phyloP scores from a whole-genome alignment of 2,888 invertebrate species.

The Rotaria magnacalcarata region DNA sequence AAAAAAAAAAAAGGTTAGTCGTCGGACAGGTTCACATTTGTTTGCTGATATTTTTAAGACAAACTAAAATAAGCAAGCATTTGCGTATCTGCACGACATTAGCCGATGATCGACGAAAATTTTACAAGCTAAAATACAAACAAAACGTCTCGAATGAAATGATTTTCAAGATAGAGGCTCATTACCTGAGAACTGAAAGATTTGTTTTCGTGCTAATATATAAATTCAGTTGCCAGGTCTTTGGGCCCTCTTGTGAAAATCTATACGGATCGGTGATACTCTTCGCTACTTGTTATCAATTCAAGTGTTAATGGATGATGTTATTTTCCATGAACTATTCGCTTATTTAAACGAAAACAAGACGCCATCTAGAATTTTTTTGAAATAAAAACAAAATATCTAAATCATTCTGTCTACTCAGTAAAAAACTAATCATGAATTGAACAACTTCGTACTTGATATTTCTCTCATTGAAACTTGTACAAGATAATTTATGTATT shows the following conservation, averaged over 20 bases:
- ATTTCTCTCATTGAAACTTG: no score
- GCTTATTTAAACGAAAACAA: no score
- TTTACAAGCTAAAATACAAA: not conserved
- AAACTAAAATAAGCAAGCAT: not conserved
- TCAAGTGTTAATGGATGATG: not conserved
- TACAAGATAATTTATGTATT: no score
- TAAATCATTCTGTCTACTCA: no score
- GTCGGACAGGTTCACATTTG: conserved; percentile 22
- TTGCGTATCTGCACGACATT: not conserved
- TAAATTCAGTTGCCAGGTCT: not conserved
- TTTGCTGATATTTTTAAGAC: not conserved
- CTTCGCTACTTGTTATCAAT: not conserved
- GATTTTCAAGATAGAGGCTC: conserved; percentile 15
- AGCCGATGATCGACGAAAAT: not conserved
- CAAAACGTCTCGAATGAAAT: not conserved
- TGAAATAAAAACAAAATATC: no score
- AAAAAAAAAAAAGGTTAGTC: not conserved
- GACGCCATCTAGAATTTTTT: no score
- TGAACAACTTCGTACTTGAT: no score
- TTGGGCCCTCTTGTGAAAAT: not conserved
- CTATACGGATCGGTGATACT: not conserved
- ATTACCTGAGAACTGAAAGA: not conserved
- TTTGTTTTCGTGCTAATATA: no score
- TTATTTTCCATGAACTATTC: no score
- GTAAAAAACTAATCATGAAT: no score